Base-by-base conservation (phyloP, 2,113 vertebrate species). In the Coturnix japonica region DNA sequence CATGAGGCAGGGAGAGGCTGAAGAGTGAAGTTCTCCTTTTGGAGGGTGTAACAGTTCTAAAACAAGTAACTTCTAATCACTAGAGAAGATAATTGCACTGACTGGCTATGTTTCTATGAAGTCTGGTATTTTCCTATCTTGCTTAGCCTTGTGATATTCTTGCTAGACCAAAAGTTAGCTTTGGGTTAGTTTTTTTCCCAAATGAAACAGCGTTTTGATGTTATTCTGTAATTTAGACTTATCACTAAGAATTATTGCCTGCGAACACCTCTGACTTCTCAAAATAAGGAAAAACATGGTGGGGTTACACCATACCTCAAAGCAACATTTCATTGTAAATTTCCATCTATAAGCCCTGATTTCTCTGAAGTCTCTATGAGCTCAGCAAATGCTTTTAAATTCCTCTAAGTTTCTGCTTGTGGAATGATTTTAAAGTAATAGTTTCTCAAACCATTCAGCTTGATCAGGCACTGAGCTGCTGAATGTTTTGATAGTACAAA, bases 11-110 rank as follows among this genome's bases (percentile, higher is more conserved):
- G 7, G 66, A 6, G 9, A 78, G 4, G 11, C 22, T 35, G 16
- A 25, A 44, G 25, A 28, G 7, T 31, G 26, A 81, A 75, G 2
- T 8, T 51, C n/a, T 56, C 1, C 0, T 7, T 88, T 82, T 51
- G 41, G 9, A 59, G 35, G 7, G 9, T 22, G 13, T 15, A 73
- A 13, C 0, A 0, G 5, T 41, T 44, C 30, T 26, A 23, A 76
- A 59, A 61, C 5, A 2, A 3, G 12, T 39, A n/a, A 67, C 6
- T 6, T 37, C 31, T 59, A 61, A 79, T 19, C 0, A 3, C 11
- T 21, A 47, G 7, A 49, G 37, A 71, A 49, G 21, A 26, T 17
- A 56, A 26, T 72, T 18, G 12, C 1, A 1, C 4, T 64, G 18
- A 53, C 3, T 11, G 17, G 3, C 30, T 46, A 22, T 59, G 6